Evolutionary conservation across 1,140 invertebrate species (phyloP).

Genomic region (Drosophila kurseongensis): DNA sequence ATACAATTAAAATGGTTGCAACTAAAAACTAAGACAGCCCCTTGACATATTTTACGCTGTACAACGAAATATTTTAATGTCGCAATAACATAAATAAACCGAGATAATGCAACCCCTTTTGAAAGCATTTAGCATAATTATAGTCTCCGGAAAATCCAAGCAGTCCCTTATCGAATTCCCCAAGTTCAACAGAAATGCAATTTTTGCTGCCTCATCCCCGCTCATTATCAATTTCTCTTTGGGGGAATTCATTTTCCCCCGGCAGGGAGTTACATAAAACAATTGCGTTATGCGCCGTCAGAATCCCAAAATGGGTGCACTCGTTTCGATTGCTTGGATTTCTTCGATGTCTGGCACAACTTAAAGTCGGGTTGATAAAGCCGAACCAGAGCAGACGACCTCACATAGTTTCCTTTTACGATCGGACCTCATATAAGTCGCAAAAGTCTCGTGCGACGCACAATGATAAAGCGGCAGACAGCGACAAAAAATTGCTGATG

Average conservation of each 20-base stretch:
- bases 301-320: slow-evolving; percentile 34
- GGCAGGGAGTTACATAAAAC: slow-evolving; percentile 55
- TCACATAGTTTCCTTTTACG: slow-evolving; percentile 75
- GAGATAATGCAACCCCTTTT: background rate
- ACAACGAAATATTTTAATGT: background rate
- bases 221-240: slow-evolving; percentile 69
- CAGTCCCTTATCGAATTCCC: slow-evolving; percentile 9
- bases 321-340: slow-evolving; percentile 26
- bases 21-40: background rate
- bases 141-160: background rate
- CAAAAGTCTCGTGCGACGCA: slow-evolving; percentile 76
- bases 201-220: slow-evolving; percentile 11
- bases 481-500: slow-evolving; percentile 67
- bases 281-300: slow-evolving; percentile 52
- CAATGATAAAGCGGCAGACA: slow-evolving; percentile 59
- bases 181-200: slow-evolving; percentile 30
- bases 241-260: slow-evolving; percentile 42
- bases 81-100: slow-evolving; percentile 1
- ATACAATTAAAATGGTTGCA: background rate
- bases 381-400: slow-evolving; percentile 59
- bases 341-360: slow-evolving; percentile 58
- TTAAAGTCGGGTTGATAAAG: slow-evolving; percentile 54
- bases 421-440: slow-evolving; percentile 55
- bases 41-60: slow-evolving; percentile 5
- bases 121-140: slow-evolving; percentile 3